Evolutionary conservation across 2,797 vertebrate species (phyloP), one percentile per base, ranked within the genome.

Genomic region (Sylvilagus floridanus): DNA sequence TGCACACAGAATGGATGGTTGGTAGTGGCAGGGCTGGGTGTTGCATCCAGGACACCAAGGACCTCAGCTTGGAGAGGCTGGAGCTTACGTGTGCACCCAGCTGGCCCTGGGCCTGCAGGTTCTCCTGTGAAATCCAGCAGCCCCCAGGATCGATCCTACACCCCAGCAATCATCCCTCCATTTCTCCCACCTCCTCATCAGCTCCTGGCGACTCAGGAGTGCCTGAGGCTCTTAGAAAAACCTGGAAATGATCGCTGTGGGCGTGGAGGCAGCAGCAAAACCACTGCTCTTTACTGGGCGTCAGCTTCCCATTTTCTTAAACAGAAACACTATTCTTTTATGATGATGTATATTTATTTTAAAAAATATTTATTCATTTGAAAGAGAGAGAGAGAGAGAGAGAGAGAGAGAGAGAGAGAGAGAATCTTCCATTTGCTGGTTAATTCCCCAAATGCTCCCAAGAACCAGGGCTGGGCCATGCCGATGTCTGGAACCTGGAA

Each of bases 241-340:
- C 7, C 52, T 42, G 37, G 52, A 92, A 12, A 37, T 9, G 21
- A 13, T 16, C 32, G 77, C 32, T 52, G 0, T 26, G 57, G 30
- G 66, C n/a, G 28, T 12, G 30, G 19, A 54, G 35, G 32, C 0
- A 4, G 26, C 24, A 32, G 26, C 12, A 54, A 88, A 76, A 17
- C 28, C 16, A 5, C 8, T 4, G 14, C 24, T 72, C 11, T 37
- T 57, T 84, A 35, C 30, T 22, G 26, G 54, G 54, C 19, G n/a
- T 95, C 66, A 4, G 57, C 90, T 89, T 95, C 84, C 22, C 28
- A 66, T 73, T 68, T 47, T 62, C 13, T 68, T 62, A 66, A 11
- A 21, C 71, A n/a, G 21, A 72, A 50, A 16, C 28, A 60, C 8
- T 21, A 12, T 19, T 82, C 37, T 30, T 52, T 22, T 5, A 28